These are phyloP conservation scores for Papilio gigon DNA, from an alignment of 2,888 invertebrate species.

Conservation along the genomic window DNA sequence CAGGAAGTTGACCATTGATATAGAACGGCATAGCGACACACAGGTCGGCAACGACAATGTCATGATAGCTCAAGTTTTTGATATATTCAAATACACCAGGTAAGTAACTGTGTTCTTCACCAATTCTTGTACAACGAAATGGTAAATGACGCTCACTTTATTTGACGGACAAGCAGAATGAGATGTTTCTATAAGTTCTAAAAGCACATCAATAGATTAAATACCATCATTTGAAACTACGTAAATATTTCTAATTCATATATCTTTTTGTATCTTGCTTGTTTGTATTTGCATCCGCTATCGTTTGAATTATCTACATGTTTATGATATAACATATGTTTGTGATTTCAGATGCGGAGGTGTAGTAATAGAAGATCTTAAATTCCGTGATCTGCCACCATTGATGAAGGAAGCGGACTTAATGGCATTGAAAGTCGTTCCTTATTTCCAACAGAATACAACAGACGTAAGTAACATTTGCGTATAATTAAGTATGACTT, in stretches of 20 bases:
- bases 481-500: background rate
- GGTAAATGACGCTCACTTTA: too few relatives aligned
- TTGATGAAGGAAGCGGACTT: conserved; percentile 43
- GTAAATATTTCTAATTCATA: too few relatives aligned
- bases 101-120: conserved; percentile 40
- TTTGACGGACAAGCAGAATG: too few relatives aligned
- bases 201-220: too few relatives aligned
- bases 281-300: conserved; percentile 5
- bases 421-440: conserved; percentile 53
- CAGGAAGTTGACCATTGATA: conserved; percentile 54
- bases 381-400: conserved; percentile 50
- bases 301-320: conserved; percentile 46
- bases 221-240: too few relatives aligned
- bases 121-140: background rate
- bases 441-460: conserved; percentile 46
- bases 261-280: background rate
- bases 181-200: too few relatives aligned
- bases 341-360: conserved; percentile 60
- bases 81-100: conserved; percentile 51
- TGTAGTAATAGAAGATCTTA: conserved; percentile 52
- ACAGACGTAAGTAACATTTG: conserved; percentile 50
- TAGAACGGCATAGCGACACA: conserved; percentile 47
- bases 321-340: conserved; percentile 42
- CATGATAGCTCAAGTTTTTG: conserved; percentile 48
- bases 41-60: conserved; percentile 40